Evolutionary conservation across 1,140 invertebrate genomes (phyloP), one percentile per base, ranked within the genome.

Genomic region (Armadillidium nasatum): DNA sequence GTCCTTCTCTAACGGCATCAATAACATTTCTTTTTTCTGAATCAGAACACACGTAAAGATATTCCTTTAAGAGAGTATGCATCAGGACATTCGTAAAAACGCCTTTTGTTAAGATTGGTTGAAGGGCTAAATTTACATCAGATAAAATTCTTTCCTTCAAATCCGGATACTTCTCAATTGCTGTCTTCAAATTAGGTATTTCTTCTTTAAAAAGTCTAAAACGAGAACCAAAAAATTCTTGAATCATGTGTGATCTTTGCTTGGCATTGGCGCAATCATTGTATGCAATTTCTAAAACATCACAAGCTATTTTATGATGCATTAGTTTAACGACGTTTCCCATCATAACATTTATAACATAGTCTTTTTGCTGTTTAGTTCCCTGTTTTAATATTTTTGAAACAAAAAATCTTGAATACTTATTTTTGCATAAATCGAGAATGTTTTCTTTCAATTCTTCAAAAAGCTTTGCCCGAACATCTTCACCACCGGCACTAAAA

Each of bases 351-450:
- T 90, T 88, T 33, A 96, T 88, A 2, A 96, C 87, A 78, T 87
- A 84, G 69, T 88, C 85, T 76, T 89, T 88, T 23, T 91, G 90
- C 45, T 88, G 85, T 68, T 89, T 88, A 6, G 88, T 88, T 0
- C 94, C 93, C 86, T 94, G 90, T 82, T 94, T 92, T 0, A 97
- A 85, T 75, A 96, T 88, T 74, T 91, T 89, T 80, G 91, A 89
- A 0, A 97, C 87, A 78, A 94, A 91, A 85, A 93, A 94, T 50
- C 92, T 91, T 0, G 92, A 91, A 86, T 97, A 98, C 83, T 94
- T 95, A 0, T 92, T 94, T 80, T 91, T 91, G 66, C 91, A 87
- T 89, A 97, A 91, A 67, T 86, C 84, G 0, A 90, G 84, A 72
- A 92, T 88, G 10, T 90, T 79, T 81, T 85, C 89, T 82, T 92